Evolutionary conservation across 2,113 vertebrate species (phyloP).

Genomic region (Festucalex cinctus): DNA sequence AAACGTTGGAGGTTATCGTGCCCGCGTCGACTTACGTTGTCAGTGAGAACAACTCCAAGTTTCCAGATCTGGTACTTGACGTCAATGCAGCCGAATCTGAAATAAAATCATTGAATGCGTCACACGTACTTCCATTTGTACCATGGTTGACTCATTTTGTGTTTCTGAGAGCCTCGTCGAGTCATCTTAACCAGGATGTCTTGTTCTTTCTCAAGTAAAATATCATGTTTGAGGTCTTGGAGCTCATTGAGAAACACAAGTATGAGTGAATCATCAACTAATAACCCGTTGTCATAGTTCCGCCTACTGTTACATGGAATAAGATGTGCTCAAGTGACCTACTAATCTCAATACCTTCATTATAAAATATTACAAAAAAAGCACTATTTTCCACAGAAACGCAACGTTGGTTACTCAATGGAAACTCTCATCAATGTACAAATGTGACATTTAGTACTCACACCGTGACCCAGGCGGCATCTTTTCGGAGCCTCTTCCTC

Average conservation of each 20-base stretch:
- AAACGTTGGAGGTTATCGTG: neutral
- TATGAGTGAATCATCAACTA: neutral
- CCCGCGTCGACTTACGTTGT: constrained; percentile 80
- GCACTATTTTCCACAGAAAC: neutral
- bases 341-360: neutral
- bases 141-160: constrained; percentile 11
- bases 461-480: constrained; percentile 56
- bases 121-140: neutral
- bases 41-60: constrained; percentile 91
- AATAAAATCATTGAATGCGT: constrained; percentile 8
- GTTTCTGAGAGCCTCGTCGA: no score
- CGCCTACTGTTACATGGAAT: no score
- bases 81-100: constrained; percentile 85
- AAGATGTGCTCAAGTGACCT: no score
- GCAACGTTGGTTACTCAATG: no score
- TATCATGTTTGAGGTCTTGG: constrained; percentile 26
- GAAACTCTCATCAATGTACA: neutral
- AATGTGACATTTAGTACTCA: constrained; percentile 52
- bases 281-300: no score
- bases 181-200: constrained; percentile 32
- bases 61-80: constrained; percentile 97
- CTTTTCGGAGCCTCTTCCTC: constrained; percentile 81
- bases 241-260: neutral
- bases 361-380: neutral
- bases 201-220: constrained; percentile 44